A percentile compares a stretch with the other conserved stretches of the same genome.
phyloP scores from a whole-genome alignment of 2,797 vertebrate species.

The Carcharodon carcharias region DNA sequence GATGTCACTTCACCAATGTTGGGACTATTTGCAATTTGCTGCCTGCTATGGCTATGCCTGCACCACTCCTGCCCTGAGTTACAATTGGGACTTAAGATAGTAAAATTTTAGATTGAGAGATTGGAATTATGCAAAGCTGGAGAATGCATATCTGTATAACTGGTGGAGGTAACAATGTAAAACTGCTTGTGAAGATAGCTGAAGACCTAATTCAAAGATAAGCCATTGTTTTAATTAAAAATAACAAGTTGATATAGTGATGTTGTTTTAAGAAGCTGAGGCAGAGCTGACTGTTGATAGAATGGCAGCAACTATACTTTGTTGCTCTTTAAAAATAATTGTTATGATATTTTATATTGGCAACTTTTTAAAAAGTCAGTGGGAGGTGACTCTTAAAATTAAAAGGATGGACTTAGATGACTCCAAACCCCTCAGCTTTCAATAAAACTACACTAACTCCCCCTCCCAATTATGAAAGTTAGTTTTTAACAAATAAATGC shows the following conservation, averaged over 20 bases:
- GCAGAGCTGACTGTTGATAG: background rate
- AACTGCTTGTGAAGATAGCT: background rate
- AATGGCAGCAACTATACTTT: background rate
- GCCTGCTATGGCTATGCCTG: background rate
- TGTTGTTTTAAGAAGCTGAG: no score
- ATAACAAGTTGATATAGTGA: background rate
- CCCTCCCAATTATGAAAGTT: background rate
- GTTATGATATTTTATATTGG: background rate
- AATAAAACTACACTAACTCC: background rate
- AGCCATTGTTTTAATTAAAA: background rate
- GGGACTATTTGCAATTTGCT: background rate
- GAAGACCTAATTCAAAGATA: background rate
- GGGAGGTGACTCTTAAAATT: background rate
- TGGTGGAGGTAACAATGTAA: background rate
- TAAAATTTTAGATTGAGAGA: background rate
- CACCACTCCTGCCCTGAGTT: background rate
- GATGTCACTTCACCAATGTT: background rate
- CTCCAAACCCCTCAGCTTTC: background rate
- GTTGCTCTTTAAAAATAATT: background rate
- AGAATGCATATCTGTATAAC: background rate
- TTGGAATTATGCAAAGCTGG: no score
- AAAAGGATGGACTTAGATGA: background rate
- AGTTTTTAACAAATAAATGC: background rate
- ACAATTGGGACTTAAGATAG: background rate
- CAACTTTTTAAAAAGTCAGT: background rate